Conservation (phyloP, 2,797 vertebrate genomes). For the Crenichthys baileyi region DNA sequence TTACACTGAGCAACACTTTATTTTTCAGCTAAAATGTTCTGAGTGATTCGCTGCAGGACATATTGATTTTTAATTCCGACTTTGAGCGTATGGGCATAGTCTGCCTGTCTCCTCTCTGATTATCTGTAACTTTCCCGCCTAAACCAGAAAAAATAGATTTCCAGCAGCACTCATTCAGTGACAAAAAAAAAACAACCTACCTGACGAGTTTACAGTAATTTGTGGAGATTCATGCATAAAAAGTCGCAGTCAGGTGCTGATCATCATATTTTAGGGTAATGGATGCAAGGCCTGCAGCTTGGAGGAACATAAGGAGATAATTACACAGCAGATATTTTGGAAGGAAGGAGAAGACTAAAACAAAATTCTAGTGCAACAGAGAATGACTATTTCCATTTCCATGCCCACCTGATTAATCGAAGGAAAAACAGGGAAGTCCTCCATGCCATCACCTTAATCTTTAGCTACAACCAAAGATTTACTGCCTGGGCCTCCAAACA, state of each 20-base stretch:
- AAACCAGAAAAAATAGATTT: not conserved
- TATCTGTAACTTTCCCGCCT: conserved; percentile 8
- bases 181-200: not conserved
- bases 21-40: conserved; percentile 56
- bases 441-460: too few relatives aligned
- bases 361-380: not conserved
- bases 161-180: not conserved
- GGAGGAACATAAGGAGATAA: not conserved
- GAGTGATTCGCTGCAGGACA: conserved; percentile 57
- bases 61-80: conserved; percentile 64
- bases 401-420: too few relatives aligned
- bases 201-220: not conserved
- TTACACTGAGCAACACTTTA: conserved; percentile 47
- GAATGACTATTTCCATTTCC: not conserved
- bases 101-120: conserved; percentile 21
- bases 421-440: too few relatives aligned
- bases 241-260: conserved; percentile 11
- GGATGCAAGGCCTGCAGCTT: not conserved
- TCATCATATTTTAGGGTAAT: conserved; percentile 8
- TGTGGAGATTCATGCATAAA: not conserved
- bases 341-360: not conserved
- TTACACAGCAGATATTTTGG: not conserved
- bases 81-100: conserved; percentile 32
- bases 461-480: too few relatives aligned
- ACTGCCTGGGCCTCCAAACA: too few relatives aligned